Percentiles rank a stretch among this genome's conserved stretches.
Conservation (phyloP, 2,888 invertebrate species). For the Kuschelorhynchus macadamiae region DNA sequence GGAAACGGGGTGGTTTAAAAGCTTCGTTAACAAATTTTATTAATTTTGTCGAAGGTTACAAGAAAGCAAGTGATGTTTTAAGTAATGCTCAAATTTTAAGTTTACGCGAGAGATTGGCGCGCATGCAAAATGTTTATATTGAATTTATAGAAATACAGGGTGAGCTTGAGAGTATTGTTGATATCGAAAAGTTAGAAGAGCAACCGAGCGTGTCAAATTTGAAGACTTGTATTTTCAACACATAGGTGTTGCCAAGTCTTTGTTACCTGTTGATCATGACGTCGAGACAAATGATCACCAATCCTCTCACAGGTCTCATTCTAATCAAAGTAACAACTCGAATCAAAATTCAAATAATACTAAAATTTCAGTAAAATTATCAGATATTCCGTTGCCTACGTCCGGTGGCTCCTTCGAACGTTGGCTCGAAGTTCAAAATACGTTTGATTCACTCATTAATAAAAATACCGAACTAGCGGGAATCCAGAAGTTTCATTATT, state of each 20-base stretch:
- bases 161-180: slow-evolving; percentile 7
- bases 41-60: background rate
- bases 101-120: background rate
- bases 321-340: too few species aligned
- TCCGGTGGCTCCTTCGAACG: too few species aligned
- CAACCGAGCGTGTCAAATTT: background rate
- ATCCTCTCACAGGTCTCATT: background rate
- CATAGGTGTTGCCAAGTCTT: background rate
- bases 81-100: background rate
- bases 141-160: slow-evolving; percentile 11
- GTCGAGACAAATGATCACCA: background rate
- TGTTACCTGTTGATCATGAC: too few species aligned
- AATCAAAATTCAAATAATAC: too few species aligned
- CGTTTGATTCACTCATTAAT: too few species aligned
- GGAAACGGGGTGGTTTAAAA: slow-evolving; percentile 1
- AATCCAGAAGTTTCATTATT: too few species aligned
- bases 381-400: slow-evolving; percentile 13
- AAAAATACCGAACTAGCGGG: too few species aligned
- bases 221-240: background rate
- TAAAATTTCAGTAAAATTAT: background rate
- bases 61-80: background rate
- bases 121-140: background rate
- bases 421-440: too few species aligned
- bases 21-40: background rate
- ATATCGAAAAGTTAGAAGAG: background rate